Percentiles rank a stretch among this genome's conserved stretches.
Evolutionary conservation across 2,888 invertebrate genomes (phyloP).

Genomic region (Ophioninae sp.): DNA sequence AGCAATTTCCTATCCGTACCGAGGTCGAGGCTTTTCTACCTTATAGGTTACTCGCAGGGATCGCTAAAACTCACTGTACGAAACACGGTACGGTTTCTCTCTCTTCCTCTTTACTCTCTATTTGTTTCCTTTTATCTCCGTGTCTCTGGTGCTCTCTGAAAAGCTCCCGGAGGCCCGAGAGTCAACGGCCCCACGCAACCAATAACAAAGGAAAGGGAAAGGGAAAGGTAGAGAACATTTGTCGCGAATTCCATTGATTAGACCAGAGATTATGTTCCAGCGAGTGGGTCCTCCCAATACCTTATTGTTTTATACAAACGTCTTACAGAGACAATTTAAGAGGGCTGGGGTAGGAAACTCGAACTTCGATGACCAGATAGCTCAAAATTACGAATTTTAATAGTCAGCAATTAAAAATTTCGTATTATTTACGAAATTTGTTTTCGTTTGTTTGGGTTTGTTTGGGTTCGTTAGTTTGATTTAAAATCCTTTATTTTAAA

Average conservation of each 20-base stretch:
- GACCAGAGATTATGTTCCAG: conserved; percentile 39
- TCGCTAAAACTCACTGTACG: conserved; percentile 7
- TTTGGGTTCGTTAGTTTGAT: too few relatives aligned
- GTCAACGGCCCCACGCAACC: conserved; percentile 40
- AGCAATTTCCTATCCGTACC: conserved; percentile 54
- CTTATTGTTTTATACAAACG: too few relatives aligned
- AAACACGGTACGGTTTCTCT: not conserved
- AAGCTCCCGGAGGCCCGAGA: conserved; percentile 21
- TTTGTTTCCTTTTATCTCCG: not conserved
- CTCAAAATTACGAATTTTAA: too few relatives aligned
- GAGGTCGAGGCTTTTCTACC: conserved; percentile 43
- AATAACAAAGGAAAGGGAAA: conserved; percentile 18
- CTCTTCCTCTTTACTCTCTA: not conserved
- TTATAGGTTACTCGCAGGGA: conserved; percentile 39
- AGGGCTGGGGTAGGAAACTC: too few relatives aligned
- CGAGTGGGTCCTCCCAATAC: conserved; percentile 58
- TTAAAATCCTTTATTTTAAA: too few relatives aligned
- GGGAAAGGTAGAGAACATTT: not conserved
- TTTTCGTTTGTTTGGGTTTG: too few relatives aligned
- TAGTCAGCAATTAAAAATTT: too few relatives aligned
- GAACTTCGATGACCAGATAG: too few relatives aligned
- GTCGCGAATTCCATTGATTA: conserved; percentile 13
- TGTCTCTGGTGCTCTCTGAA: not conserved
- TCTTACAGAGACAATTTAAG: too few relatives aligned
- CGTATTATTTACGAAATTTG: too few relatives aligned